These are phyloP conservation scores for Heterotilapia buettikoferi DNA, from an alignment of 2,113 vertebrate species.

Conservation along the genomic window DNA sequence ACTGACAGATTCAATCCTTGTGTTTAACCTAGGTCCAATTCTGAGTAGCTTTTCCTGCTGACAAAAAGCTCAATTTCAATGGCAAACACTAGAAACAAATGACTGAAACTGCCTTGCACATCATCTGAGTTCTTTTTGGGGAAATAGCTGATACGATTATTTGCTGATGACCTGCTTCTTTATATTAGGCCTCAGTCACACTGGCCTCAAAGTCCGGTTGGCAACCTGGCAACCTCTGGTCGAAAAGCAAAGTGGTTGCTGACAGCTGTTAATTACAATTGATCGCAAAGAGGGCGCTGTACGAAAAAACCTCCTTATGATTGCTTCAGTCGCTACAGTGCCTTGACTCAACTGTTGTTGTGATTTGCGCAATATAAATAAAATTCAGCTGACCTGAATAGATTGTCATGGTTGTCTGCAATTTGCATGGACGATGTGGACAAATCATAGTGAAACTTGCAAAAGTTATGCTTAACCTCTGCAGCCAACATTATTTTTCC, in stretches of 20 bases:
- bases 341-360: not conserved
- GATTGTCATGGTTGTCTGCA: not conserved
- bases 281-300: not conserved
- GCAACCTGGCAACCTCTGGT: not conserved
- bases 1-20: slow-evolving; percentile 45
- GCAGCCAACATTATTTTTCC: not conserved
- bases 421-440: not conserved
- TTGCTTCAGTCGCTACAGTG: not conserved
- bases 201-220: not conserved
- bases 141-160: slow-evolving; percentile 64
- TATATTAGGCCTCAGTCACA: not conserved
- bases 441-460: not conserved
- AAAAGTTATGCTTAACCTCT: not conserved
- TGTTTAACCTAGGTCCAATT: slow-evolving; percentile 58
- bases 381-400: not conserved
- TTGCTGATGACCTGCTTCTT: slow-evolving; percentile 34
- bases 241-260: not conserved
- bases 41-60: slow-evolving; percentile 38
- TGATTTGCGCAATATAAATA: not conserved
- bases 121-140: slow-evolving; percentile 53
- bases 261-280: not conserved
- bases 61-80: slow-evolving; percentile 40
- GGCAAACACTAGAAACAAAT: slow-evolving; percentile 43
- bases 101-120: slow-evolving; percentile 39
- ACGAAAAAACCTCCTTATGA: not conserved